Conservation (phyloP, 53 echinoderm and acorn worm genomes). For the Paracentrotus lividus region DNA sequence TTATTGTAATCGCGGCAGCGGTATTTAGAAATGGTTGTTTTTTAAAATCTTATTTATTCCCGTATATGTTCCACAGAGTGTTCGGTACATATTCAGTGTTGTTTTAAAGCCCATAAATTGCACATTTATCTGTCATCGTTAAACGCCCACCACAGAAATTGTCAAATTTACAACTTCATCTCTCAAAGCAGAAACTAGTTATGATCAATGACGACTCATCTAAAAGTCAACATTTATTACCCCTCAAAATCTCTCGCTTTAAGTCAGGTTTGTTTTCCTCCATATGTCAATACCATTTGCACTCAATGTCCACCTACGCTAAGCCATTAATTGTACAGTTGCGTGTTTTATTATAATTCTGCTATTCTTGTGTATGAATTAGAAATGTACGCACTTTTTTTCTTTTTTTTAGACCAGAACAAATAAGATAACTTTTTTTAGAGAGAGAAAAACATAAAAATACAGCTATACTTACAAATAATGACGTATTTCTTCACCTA, state of each 20-base stretch:
- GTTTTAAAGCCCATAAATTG: conserved; percentile 6
- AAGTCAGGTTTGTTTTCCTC: background rate
- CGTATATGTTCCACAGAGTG: background rate
- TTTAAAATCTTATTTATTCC: background rate
- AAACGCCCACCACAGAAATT: background rate
- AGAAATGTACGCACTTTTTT: no score
- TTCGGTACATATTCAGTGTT: background rate
- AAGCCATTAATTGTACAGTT: background rate
- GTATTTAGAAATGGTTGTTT: background rate
- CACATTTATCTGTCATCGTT: conserved; percentile 8
- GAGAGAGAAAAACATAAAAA: no score
- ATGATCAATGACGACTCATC: conserved; percentile 19
- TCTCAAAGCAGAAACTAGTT: background rate
- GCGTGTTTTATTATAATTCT: background rate
- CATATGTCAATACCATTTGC: background rate
- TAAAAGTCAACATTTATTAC: conserved; percentile 24
- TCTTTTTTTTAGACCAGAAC: no score
- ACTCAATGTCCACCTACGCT: background rate
- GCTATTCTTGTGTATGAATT: no score
- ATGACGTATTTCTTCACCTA: no score
- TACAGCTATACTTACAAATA: no score
- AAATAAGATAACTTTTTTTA: no score
- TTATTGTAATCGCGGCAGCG: background rate
- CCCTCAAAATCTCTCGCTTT: background rate
- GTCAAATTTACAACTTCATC: conserved; percentile 7